Conservation (phyloP, 2,113 vertebrate genomes). For the Trichechus manatus region DNA sequence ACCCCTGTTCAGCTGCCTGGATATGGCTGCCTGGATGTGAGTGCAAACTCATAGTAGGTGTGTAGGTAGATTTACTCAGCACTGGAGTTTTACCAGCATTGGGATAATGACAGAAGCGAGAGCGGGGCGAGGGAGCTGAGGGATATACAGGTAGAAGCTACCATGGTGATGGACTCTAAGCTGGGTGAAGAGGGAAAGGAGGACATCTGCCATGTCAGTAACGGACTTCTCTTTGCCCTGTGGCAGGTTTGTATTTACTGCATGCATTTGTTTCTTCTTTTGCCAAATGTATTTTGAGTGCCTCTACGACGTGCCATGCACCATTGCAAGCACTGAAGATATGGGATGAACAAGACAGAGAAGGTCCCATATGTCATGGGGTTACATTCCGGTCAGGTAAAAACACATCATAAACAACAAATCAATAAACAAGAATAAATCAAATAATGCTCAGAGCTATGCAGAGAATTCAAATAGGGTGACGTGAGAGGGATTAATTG, state of each 20-base stretch:
- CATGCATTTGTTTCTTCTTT: not conserved
- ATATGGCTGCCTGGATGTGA: no score
- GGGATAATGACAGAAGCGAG: not conserved
- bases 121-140: not conserved
- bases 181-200: not conserved
- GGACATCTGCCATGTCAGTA: not conserved
- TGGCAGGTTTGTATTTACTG: not conserved
- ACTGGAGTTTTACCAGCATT: not conserved
- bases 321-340: not conserved
- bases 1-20: not conserved
- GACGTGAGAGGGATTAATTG: not conserved
- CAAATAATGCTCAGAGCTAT: not conserved
- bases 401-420: not conserved
- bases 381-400: not conserved
- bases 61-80: not conserved
- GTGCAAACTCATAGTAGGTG: not conserved
- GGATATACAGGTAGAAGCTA: not conserved
- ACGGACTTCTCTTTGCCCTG: not conserved
- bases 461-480: not conserved
- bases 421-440: not conserved
- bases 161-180: not conserved
- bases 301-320: not conserved
- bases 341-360: not conserved
- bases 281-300: not conserved
- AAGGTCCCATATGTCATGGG: not conserved